Evolutionary conservation across 1,140 invertebrate species (phyloP).

Genomic region (Lepeophtheirus salmonis): DNA sequence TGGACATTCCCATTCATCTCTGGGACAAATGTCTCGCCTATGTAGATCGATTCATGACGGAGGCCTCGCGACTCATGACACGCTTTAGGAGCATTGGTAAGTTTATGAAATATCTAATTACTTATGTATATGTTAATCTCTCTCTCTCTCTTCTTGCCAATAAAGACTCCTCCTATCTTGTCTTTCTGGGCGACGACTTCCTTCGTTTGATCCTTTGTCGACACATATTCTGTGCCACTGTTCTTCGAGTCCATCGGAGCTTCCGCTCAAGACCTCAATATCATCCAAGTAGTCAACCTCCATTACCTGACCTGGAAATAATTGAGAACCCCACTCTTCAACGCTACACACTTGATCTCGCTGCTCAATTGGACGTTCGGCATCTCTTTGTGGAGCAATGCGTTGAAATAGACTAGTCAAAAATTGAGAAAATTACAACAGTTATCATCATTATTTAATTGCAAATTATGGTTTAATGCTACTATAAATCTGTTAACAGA

Average conservation of each 20-base stretch:
- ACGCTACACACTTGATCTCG: slow-evolving; percentile 15
- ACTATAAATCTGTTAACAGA: too few species aligned
- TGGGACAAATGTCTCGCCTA: slow-evolving; percentile 77
- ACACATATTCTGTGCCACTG: slow-evolving; percentile 80
- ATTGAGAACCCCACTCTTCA: slow-evolving; percentile 57
- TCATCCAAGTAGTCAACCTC: slow-evolving; percentile 61
- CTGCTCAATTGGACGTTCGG: slow-evolving; percentile 15
- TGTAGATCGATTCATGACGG: slow-evolving; percentile 71
- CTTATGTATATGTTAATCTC: slow-evolving; percentile 10
- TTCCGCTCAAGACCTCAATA: slow-evolving; percentile 47
- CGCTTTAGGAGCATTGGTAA: slow-evolving; percentile 58
- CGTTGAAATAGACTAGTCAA: slow-evolving; percentile 17
- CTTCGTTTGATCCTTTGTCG: slow-evolving; percentile 63
- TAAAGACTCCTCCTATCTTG: slow-evolving; percentile 52
- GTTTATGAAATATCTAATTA: slow-evolving; percentile 20
- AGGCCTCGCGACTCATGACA: slow-evolving; percentile 61
- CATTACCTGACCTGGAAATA: slow-evolving; percentile 68
- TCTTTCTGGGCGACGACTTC: slow-evolving; percentile 87
- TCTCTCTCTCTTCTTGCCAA: slow-evolving; percentile 19
- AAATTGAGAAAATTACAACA: too few species aligned
- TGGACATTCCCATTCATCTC: slow-evolving; percentile 56
- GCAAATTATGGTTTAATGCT: too few species aligned
- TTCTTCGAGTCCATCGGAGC: slow-evolving; percentile 59
- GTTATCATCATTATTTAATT: too few species aligned
- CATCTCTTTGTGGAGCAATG: slow-evolving; percentile 12